These are phyloP conservation scores for Chloroclystis v-ata DNA, from an alignment of 2,888 invertebrate genomes.

Conservation along the genomic window DNA sequence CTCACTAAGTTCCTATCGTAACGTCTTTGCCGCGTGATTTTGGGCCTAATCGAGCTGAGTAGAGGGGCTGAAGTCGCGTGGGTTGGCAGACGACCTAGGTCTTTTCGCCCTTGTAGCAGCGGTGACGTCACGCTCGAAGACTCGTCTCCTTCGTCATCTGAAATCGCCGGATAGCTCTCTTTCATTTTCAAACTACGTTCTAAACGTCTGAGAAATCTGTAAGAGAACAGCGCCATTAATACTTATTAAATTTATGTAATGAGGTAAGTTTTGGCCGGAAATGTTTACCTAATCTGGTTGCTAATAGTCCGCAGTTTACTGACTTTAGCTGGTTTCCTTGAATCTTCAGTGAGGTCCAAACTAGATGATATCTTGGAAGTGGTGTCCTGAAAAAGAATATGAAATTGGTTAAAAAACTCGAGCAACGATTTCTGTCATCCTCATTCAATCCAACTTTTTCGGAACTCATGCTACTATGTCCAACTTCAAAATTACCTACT, in stretches of 20 bases:
- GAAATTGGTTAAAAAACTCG: too few species aligned
- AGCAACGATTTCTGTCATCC: neutral
- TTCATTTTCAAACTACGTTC: conserved; percentile 84
- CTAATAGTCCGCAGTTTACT: conserved; percentile 84
- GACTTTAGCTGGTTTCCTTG: conserved; percentile 79
- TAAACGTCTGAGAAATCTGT: conserved; percentile 83
- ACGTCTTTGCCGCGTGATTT: conserved; percentile 67
- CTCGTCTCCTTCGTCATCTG: conserved; percentile 79
- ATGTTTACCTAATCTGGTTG: conserved; percentile 84
- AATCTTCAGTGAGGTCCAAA: conserved; percentile 75
- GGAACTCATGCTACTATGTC: conserved; percentile 23
- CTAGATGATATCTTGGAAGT: conserved; percentile 80
- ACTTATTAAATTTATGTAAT: neutral
- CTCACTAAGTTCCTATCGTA: conserved; percentile 65
- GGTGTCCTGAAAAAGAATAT: conserved; percentile 69
- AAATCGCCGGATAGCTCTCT: conserved; percentile 78
- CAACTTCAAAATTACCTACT: conserved; percentile 11
- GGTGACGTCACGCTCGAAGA: conserved; percentile 83
- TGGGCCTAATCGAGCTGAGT: conserved; percentile 66
- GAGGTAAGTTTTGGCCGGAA: neutral
- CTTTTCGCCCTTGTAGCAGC: conserved; percentile 70
- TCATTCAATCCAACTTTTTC: conserved; percentile 1
- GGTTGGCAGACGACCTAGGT: conserved; percentile 49
- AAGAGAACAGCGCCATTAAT: conserved; percentile 22
- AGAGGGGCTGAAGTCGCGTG: conserved; percentile 71